Evolutionary conservation across 2,888 invertebrate genomes (phyloP).

Genomic region (Synanthedon formicaeformis): DNA sequence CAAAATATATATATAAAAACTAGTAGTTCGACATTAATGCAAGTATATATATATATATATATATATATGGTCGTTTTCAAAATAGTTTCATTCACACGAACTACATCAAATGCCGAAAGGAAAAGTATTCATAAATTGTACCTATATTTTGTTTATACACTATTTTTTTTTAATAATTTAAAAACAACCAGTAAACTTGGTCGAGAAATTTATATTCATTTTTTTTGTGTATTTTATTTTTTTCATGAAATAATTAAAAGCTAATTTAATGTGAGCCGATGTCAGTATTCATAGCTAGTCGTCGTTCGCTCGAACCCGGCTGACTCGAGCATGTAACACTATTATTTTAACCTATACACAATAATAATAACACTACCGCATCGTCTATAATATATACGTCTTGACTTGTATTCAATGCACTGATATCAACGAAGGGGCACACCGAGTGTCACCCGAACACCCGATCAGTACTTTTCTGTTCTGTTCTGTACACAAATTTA

Average conservation of each 20-base stretch:
- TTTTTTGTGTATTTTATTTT: conserved; percentile 70
- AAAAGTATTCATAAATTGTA: conserved; percentile 71
- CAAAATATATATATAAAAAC: conserved; percentile 46
- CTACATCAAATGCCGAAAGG: conserved; percentile 65
- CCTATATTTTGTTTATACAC: conserved; percentile 70
- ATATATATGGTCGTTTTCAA: too few species aligned
- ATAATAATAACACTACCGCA: conserved; percentile 62
- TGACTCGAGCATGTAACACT: conserved; percentile 55
- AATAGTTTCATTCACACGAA: conserved; percentile 6
- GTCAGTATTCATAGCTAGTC: conserved; percentile 71
- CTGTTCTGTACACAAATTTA: conserved; percentile 62
- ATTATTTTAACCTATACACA: conserved; percentile 53
- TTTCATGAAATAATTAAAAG: conserved; percentile 71
- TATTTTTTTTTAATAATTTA: conserved; percentile 72
- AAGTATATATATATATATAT: too few species aligned
- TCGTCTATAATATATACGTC: conserved; percentile 41
- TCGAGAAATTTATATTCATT: conserved; percentile 70
- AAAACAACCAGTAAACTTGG: conserved; percentile 68
- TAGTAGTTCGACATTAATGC: conserved; percentile 27
- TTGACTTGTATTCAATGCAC: conserved; percentile 61
- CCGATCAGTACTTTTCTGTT: conserved; percentile 11
- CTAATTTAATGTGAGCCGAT: conserved; percentile 71
- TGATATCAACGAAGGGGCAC: conserved; percentile 65
- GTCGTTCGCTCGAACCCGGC: conserved; percentile 67
- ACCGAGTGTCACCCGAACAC: conserved; percentile 45